Percentiles rank a stretch among this genome's conserved stretches.
phyloP scores from a whole-genome alignment of 2,888 invertebrate genomes.

The Megastigmus dorsalis region DNA sequence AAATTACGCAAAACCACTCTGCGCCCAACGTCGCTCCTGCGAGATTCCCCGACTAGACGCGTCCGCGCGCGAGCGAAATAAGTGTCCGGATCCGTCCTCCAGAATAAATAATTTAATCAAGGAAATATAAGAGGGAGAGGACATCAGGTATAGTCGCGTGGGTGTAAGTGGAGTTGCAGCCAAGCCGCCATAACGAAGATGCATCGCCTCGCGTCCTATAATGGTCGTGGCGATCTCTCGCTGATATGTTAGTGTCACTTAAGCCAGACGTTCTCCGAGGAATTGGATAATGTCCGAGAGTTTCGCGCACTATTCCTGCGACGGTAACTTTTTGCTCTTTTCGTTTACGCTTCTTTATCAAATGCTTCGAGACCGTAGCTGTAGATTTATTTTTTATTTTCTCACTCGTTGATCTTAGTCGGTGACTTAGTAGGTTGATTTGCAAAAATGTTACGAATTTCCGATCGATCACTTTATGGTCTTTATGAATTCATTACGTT shows the following conservation, averaged over 20 bases:
- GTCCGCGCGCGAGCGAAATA: too few species aligned
- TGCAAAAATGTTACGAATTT: too few species aligned
- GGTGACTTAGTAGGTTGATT: too few species aligned
- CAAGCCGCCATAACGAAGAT: slow-evolving; percentile 65
- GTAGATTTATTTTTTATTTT: neutral
- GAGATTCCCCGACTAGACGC: too few species aligned
- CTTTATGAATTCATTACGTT: too few species aligned
- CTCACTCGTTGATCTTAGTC: too few species aligned
- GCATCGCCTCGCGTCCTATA: slow-evolving; percentile 61
- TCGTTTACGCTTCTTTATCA: neutral
- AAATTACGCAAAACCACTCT: too few species aligned
- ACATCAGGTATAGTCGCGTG: neutral
- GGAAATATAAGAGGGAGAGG: neutral
- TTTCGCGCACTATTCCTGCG: neutral
- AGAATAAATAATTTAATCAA: slow-evolving; percentile 41
- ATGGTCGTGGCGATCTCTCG: slow-evolving; percentile 60
- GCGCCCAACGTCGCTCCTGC: too few species aligned
- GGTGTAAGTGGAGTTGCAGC: neutral
- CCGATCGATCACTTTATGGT: too few species aligned
- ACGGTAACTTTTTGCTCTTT: neutral
- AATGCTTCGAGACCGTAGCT: neutral
- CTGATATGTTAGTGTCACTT: slow-evolving; percentile 52
- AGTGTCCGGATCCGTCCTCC: neutral
- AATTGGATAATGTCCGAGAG: slow-evolving; percentile 12
- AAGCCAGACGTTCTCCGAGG: slow-evolving; percentile 32